Conservation (phyloP, 2,888 invertebrate species). For the Drosophila subquinaria region DNA sequence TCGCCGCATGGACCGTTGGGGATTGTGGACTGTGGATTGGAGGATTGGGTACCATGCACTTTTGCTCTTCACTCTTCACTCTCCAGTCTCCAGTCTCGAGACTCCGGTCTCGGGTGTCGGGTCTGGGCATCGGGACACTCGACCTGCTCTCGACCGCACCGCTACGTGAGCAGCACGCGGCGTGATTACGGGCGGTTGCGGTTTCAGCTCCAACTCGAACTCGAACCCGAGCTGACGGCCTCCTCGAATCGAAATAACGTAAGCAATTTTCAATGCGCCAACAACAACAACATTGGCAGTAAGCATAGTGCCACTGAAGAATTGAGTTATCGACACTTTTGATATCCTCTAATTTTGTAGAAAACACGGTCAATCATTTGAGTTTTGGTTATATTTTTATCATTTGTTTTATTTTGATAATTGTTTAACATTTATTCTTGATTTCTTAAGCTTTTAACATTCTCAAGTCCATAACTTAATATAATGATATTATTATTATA, state of each 20-base stretch:
- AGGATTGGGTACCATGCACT: constrained; percentile 15
- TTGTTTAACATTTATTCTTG: no score
- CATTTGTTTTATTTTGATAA: no score
- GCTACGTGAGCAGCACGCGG: constrained; percentile 79
- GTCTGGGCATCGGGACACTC: constrained; percentile 30
- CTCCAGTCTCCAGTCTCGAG: background rate
- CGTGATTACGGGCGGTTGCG: constrained; percentile 68
- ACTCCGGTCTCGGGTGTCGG: background rate
- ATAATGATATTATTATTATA: no score
- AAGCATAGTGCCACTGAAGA: background rate
- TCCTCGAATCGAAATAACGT: constrained; percentile 39
- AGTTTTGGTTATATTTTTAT: no score
- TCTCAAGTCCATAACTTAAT: no score
- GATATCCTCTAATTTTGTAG: constrained; percentile 17
- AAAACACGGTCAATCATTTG: no score
- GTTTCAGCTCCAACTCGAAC: constrained; percentile 25
- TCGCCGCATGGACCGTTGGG: constrained; percentile 13
- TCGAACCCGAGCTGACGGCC: constrained; percentile 7
- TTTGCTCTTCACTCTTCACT: constrained; percentile 8
- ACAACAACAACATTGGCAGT: constrained; percentile 8
- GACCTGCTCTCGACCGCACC: constrained; percentile 60
- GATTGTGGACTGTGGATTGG: constrained; percentile 20
- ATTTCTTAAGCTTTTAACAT: no score
- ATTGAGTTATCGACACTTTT: background rate
- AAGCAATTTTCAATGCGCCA: constrained; percentile 51